Evolutionary conservation across 1,140 invertebrate genomes (phyloP).

Genomic region (Pogonus chalceus): DNA sequence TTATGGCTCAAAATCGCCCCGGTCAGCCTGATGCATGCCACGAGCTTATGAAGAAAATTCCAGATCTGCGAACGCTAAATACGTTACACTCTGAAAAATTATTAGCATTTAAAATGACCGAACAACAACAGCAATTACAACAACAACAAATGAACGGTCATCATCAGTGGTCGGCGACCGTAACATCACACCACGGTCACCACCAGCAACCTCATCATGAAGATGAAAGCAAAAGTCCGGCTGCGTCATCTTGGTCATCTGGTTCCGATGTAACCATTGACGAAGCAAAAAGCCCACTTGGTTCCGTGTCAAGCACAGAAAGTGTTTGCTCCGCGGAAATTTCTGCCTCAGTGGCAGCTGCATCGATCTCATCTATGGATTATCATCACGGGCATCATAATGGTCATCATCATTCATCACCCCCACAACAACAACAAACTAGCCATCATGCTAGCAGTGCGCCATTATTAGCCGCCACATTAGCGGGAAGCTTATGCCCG

Average conservation of each 20-base stretch:
- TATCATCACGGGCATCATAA: slow-evolving; percentile 38
- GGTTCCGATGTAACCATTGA: slow-evolving; percentile 57
- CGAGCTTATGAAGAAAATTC: slow-evolving; percentile 87
- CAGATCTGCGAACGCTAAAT: slow-evolving; percentile 88
- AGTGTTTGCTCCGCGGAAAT: slow-evolving; percentile 58
- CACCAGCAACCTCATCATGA: slow-evolving; percentile 46
- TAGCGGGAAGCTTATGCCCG: slow-evolving; percentile 56
- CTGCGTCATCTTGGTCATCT: slow-evolving; percentile 54
- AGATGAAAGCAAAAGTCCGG: slow-evolving; percentile 45
- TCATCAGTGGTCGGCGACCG: slow-evolving; percentile 40
- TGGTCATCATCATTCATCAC: slow-evolving; percentile 29
- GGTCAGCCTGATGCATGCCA: slow-evolving; percentile 67
- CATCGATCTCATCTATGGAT: slow-evolving; percentile 41
- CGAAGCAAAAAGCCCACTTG: slow-evolving; percentile 71
- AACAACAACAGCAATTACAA: slow-evolving; percentile 69
- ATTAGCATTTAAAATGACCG: slow-evolving; percentile 83
- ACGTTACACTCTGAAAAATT: slow-evolving; percentile 94
- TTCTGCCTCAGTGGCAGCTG: slow-evolving; percentile 39
- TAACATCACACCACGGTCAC: slow-evolving; percentile 19
- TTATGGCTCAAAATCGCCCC: slow-evolving; percentile 77
- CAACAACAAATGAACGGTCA: slow-evolving; percentile 42
- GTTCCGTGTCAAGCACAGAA: slow-evolving; percentile 77
- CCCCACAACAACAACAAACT: slow-evolving; percentile 15
- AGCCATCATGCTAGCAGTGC: slow-evolving; percentile 46
- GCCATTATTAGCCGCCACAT: slow-evolving; percentile 63